Base-by-base conservation (phyloP, 2,113 vertebrate genomes). In the Scomber japonicus region DNA sequence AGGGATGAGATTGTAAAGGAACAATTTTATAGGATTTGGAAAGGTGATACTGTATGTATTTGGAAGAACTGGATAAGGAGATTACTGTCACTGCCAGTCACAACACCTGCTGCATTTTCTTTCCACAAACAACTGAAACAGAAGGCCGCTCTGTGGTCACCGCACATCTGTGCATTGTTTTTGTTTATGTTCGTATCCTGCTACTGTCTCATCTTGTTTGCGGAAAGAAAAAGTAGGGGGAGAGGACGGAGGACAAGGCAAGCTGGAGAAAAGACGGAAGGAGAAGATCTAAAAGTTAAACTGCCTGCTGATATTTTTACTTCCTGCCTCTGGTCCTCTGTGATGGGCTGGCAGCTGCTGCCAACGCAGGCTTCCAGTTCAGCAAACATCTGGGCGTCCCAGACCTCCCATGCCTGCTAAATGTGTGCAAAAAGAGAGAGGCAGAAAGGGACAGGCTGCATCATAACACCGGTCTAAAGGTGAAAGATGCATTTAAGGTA, bases 361-460 rank as follows among this genome's bases (percentile, higher is more conserved):
- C 82, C 89, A 84, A 76, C 3, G 5, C 55, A 83, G 83, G 83
- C 83, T 86, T 90, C 86, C 84, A 87, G 93, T 93, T 94, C 92
- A 93, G 71, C 88, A 86, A 93, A 93, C 93, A 95, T 92, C 93
- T 94, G 93, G 88, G 56, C 63, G 59, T 81, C 80, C 71, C 78
- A 80, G 80, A 81, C 69, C 67, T 79, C 66, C 27, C 54, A 48
- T 27, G 74, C 46, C 71, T 77, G 75, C 79, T 81, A 66, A 91
- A 78, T 62, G 40, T 75, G 69, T 81, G 80, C 60, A 54, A 57
- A 82, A 78, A 66, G 51, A 62, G 17, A 9, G 53, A 65, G 35
- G 46, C 17, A 57, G 48, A 46, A 40, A 71, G 50, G 46, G 30
- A 59, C 59, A 61, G 21, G 60, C 72, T 75, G 83, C 80, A 85